Evolutionary conservation across 23 tunicate genomes (phyloP), one percentile per base, ranked within the genome.

Genomic region (Trididemnum miniatum): DNA sequence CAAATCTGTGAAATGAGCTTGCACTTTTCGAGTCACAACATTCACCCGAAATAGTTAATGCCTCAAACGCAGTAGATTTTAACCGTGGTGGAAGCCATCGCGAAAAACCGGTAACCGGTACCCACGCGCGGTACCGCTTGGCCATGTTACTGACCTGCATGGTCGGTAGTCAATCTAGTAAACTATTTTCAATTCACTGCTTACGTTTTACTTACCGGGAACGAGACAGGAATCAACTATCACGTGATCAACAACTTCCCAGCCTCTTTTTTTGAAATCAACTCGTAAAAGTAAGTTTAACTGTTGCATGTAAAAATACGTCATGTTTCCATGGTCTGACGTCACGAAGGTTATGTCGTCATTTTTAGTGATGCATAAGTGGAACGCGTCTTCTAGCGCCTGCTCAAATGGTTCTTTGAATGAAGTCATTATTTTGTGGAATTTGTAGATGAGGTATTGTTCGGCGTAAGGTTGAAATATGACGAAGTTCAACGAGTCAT

Each of bases 291-390:
- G 71, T n/a, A 72, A 67, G 64, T 83, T 40, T 7, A 81, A 67
- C 20, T 35, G 35, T 71, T 89, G 88, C 35, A 89, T 35, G 83
- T 89, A 89, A 0, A 83, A 35, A 37, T 66, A 89, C 34, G 85
- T 49, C 1, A 59, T 4, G 20, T 83, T 49, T 23, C 54, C 39
- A 51, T 32, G 31, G 51, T 78, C 77, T 29, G 88, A 67, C 52
- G 94, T 82, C 49, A 71, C 88, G 78, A 89, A 89, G 30, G 88
- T 89, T 20, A 89, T 83, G 18, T 77, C 71, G 52, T 89, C 94
- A 77, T 89, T 35, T 27, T 32, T 34, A 18, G 64, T 71, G 0
- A 83, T 35, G 52, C 94, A 89, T 51, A 89, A 28, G 34, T 89
- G 78, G 77, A 80, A 78, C 7, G 74, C 65, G n/a, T 59, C 30